Evolutionary conservation across 2,113 vertebrate genomes (phyloP).

Genomic region (Archilochus colubris): DNA sequence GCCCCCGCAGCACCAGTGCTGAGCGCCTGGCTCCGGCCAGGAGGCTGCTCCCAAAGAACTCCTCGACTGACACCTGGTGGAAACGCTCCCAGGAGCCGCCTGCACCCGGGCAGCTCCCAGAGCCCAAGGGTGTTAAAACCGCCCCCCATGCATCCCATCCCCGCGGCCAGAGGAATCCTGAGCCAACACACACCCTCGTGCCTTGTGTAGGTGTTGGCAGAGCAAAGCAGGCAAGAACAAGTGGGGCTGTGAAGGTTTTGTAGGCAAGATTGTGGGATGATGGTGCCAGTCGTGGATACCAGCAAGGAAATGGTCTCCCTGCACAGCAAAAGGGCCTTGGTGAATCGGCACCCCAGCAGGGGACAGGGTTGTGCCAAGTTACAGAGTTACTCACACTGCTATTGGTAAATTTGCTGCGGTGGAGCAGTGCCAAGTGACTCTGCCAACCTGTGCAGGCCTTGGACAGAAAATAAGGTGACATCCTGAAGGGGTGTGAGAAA

Average conservation of each 20-base stretch:
- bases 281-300: fast-evolving
- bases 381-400: not conserved
- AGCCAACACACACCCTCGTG: not conserved
- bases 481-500: not conserved
- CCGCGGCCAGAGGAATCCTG: fast-evolving
- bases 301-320: fast-evolving
- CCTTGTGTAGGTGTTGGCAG: not conserved
- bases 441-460: fast-evolving
- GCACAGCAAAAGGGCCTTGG: fast-evolving
- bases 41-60: not conserved
- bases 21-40: fast-evolving
- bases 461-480: not conserved
- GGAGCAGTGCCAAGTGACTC: not conserved
- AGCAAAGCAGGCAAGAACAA: not conserved
- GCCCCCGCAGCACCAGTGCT: too few species aligned
- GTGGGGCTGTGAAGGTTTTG: not conserved
- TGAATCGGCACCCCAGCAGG: not conserved
- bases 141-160: not conserved
- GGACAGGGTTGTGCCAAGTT: too few species aligned
- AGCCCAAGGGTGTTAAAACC: not conserved
- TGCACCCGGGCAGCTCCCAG: not conserved
- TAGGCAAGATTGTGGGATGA: not conserved
- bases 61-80: constrained; percentile 66
- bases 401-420: too few species aligned
- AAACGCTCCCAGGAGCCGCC: not conserved